Base-by-base conservation (phyloP, 2,113 vertebrate species). In the Penelope pileata region DNA sequence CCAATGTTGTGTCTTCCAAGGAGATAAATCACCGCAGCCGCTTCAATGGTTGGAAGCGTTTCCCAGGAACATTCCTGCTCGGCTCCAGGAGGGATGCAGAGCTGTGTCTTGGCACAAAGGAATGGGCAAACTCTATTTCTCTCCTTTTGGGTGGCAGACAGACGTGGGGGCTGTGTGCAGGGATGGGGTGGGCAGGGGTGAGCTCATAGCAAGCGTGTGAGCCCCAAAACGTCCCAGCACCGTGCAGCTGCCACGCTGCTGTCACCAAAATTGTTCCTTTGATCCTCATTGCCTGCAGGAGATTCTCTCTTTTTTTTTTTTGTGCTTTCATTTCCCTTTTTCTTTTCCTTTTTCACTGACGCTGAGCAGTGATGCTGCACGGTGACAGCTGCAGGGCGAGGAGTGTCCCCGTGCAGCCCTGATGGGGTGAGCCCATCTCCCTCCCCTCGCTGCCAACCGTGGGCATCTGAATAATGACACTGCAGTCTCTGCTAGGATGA, bases 391-490 rank as follows among this genome's bases (percentile, higher is more conserved):
- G n/a, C n/a, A n/a, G n/a, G n/a, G n/a, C n/a, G n/a, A n/a, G n/a
- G n/a, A n/a, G n/a, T n/a, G n/a, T n/a, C n/a, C n/a, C n/a, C n/a
- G n/a, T n/a, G n/a, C n/a, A n/a, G n/a, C n/a, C n/a, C n/a, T n/a
- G n/a, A 97, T 98, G 98, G 98, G 98, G 97, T 97, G 97, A 98
- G 95, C 82, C 90, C 68, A 88, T 96, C 94, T 88, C 95, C 90
- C 78, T 80, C 91, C 96, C 95, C 97, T 97, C 97, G 96, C 76
- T 97, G 94, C 98, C 96, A 97, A 97, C 97, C 96, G 84, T 93
- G 98, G 97, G 89, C 97, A 98, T 98, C 98, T 98, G 97, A 98
- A 98, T 98, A 98, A 98, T 98, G 98, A 98, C 98, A 98, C 98
- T 98, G 98, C 97, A 97, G 98, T 91, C 96, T 59, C 97, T 97